Conservation (phyloP, 2,888 invertebrate genomes). For the Macrosiphum euphorbiae region DNA sequence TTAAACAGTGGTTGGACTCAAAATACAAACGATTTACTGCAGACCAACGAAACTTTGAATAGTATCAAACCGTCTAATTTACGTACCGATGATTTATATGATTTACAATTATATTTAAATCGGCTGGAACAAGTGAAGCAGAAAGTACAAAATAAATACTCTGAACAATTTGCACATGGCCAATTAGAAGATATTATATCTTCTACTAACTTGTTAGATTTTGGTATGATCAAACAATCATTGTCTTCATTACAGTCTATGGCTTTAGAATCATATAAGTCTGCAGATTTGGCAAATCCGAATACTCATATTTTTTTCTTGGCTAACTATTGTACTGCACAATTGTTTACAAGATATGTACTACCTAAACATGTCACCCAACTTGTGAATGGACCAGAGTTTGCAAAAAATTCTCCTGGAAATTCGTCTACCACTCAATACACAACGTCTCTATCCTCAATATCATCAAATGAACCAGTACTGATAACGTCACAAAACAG, state of each 20-base stretch:
- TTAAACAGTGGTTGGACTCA: slow-evolving; percentile 74
- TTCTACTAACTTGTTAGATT: slow-evolving; percentile 78
- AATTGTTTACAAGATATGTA: slow-evolving; percentile 71
- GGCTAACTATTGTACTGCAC: slow-evolving; percentile 84
- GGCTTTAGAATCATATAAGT: slow-evolving; percentile 66
- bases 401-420: slow-evolving; percentile 50
- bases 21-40: slow-evolving; percentile 70
- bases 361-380: slow-evolving; percentile 58
- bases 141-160: slow-evolving; percentile 76
- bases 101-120: slow-evolving; percentile 76
- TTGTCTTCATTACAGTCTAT: slow-evolving; percentile 74
- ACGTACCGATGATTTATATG: slow-evolving; percentile 75
- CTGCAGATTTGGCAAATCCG: slow-evolving; percentile 66
- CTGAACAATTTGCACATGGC: slow-evolving; percentile 80
- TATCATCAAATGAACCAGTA: slow-evolving; percentile 61
- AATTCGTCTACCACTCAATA: slow-evolving; percentile 59
- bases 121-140: slow-evolving; percentile 78
- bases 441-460: slow-evolving; percentile 55
- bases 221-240: slow-evolving; percentile 78
- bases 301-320: slow-evolving; percentile 80
- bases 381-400: slow-evolving; percentile 51
- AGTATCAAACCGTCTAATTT: slow-evolving; percentile 76
- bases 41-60: slow-evolving; percentile 77
- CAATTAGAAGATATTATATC: slow-evolving; percentile 80
- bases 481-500: slow-evolving; percentile 60